Base-by-base conservation (phyloP, 2,797 vertebrate genomes). In the Phoxinus dragarum region DNA sequence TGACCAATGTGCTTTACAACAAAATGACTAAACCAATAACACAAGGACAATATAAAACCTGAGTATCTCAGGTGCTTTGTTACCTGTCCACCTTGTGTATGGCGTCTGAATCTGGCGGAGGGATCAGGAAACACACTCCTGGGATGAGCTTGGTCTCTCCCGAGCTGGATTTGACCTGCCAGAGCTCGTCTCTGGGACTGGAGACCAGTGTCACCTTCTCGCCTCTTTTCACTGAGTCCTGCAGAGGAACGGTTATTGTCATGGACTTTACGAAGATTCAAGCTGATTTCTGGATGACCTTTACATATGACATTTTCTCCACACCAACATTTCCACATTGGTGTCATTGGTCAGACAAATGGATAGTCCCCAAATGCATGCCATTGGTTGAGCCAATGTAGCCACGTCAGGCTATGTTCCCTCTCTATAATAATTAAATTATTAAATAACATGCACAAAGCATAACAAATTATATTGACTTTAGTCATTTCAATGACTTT, bases 101-200 rank as follows among this genome's bases (percentile, higher is more conserved):
- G 6, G 96, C 95, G 4, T 97, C 96, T 0, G 84, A 83, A 81
- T 99, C 97, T 3, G 98, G 97, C 0, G 97, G 95, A 3, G 96
- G 97, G 85, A 98, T 92, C 90, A 93, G 92, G 89, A 99, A 96
- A 89, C 97, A 99, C 8, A 93, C 94, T 6, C 97, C 96, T 0
- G 98, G 97, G 47, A 95, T 94, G 0, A 90, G 90, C 87, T 93
- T 96, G 54, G 88, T 92, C 84, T 91, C 89, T 1, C 96, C 96
- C 0, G 82, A 34, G 1, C 85, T 91, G 84, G 89, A 93, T 91
- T 96, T 92, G 31, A 99, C 92, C 47, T 95, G 92, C 98, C 98
- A 99, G 82, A 93, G 95, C 47, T 87, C 90, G 2, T 90, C 72
- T 40, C 91, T 87, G 2, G 85, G 73, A 88, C 89, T 93, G 81